Evolutionary conservation across 2,888 invertebrate species (phyloP).

Genomic region (Marasmarcha lunaedactyla): DNA sequence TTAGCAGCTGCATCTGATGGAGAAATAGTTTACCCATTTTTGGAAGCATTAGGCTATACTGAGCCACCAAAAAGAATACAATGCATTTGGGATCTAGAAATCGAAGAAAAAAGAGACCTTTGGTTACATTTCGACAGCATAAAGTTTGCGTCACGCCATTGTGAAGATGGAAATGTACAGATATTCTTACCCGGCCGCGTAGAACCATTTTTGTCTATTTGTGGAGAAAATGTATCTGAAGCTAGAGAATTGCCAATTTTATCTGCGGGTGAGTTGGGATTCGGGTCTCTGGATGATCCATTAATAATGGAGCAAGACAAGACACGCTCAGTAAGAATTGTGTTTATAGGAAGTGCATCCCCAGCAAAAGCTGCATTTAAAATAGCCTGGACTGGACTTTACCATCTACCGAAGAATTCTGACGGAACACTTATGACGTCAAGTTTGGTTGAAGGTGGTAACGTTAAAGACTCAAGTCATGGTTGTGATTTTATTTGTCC

Average conservation of each 20-base stretch:
- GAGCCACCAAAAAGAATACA: constrained; percentile 78
- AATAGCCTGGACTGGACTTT: constrained; percentile 91
- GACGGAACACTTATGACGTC: constrained; percentile 85
- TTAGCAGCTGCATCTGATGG: constrained; percentile 85
- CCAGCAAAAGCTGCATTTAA: constrained; percentile 89
- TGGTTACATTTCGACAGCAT: constrained; percentile 90
- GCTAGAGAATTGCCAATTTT: constrained; percentile 84
- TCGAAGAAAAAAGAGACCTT: constrained; percentile 85
- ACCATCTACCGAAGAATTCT: constrained; percentile 85
- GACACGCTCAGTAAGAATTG: constrained; percentile 75
- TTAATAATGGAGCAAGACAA: constrained; percentile 71
- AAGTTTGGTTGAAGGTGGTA: constrained; percentile 74
- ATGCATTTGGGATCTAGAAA: constrained; percentile 86
- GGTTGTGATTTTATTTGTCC: constrained; percentile 91
- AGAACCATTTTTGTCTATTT: constrained; percentile 84
- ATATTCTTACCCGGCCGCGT: constrained; percentile 80
- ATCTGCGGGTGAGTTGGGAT: constrained; percentile 81
- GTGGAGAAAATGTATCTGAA: constrained; percentile 87
- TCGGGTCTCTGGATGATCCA: constrained; percentile 67
- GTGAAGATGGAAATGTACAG: constrained; percentile 88
- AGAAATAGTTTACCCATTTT: constrained; percentile 87
- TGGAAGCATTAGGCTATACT: constrained; percentile 80
- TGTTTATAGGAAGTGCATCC: constrained; percentile 80
- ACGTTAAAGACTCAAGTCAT: constrained; percentile 39
- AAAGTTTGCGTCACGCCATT: constrained; percentile 85